phyloP scores from a whole-genome alignment of 2,113 vertebrate genomes.

The Passer domesticus region DNA sequence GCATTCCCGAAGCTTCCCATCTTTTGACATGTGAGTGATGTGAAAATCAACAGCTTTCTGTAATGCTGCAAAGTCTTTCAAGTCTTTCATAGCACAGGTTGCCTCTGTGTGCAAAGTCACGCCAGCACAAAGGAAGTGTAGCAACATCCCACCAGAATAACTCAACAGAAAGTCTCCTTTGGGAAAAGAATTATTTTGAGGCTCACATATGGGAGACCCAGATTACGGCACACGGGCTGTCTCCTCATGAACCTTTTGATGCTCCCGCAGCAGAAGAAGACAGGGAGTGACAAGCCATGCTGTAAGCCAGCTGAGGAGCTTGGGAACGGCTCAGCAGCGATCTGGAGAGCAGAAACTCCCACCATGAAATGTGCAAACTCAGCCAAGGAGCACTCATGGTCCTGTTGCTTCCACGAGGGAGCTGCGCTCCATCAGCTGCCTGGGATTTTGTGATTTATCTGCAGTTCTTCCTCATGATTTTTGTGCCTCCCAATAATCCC shows the following conservation, averaged over 20 bases:
- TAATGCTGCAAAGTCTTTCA: background rate
- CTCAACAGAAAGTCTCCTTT: background rate
- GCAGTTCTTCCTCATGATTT: background rate
- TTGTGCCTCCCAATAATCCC: background rate
- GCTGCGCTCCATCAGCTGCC: background rate
- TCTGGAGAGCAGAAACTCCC: background rate
- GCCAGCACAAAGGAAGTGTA: background rate
- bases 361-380: background rate
- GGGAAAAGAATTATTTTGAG: background rate
- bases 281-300: background rate
- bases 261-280: background rate
- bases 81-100: background rate
- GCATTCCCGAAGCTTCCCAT: background rate
- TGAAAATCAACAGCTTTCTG: background rate
- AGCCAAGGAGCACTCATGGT: background rate
- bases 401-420: background rate
- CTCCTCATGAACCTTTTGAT: background rate
- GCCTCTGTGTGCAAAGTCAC: background rate
- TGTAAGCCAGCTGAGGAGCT: background rate
- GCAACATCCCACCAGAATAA: background rate
- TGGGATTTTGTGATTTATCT: background rate
- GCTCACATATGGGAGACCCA: background rate
- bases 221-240: background rate
- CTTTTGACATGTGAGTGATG: background rate
- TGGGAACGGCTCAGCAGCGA: background rate